Evolutionary conservation across 2,797 vertebrate genomes (phyloP), one percentile per base, ranked within the genome.

Genomic region (Microctenopoma steveboyesi): DNA sequence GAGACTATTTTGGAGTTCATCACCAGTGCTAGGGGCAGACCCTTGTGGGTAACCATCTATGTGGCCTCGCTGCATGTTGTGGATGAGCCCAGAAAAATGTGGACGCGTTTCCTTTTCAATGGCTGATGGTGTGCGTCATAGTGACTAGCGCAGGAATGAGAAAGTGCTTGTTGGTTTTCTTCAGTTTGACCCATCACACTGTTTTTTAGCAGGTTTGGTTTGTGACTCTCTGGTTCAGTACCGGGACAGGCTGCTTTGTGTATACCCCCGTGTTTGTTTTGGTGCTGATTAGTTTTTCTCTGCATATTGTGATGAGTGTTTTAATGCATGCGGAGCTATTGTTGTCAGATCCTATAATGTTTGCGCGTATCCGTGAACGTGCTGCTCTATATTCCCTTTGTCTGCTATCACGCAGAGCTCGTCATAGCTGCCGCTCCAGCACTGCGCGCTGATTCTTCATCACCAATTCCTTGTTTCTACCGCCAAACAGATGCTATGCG

Each of bases 291-390:
- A 1, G 14, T 63, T 66, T 66, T 69, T 28, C 15, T 25, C 4
- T 45, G 47, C 46, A 14, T 64, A 40, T 55, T 50, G 27, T 59
- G 30, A 60, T 43, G 42, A 60, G 11, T 39, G 55, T 65, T 76
- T 69, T 48, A 65, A 67, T 76, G 70, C 68, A 35, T 4, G 16
- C 62, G 53, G 60, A 59, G 81, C 46, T 50, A 54, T 45, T 74
- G 47, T 82, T 49, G 69, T 68, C 72, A 69, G 53, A 71, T 67
- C 64, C 40, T 22, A 57, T 76, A 75, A 50, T 72, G 79, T 89
- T 81, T 59, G 52, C 62, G 62, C 76, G 64, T 48, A 80, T 81
- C 15, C 18, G 66, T 78, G 64, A 85, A 88, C 81, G 63, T 51
- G 49, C 60, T 33, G 28, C 74, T 72, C 69, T 72, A 50, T 65